These are phyloP conservation scores for Hippocampus kuda DNA, from an alignment of 2,797 vertebrate species.

Conservation along the genomic window DNA sequence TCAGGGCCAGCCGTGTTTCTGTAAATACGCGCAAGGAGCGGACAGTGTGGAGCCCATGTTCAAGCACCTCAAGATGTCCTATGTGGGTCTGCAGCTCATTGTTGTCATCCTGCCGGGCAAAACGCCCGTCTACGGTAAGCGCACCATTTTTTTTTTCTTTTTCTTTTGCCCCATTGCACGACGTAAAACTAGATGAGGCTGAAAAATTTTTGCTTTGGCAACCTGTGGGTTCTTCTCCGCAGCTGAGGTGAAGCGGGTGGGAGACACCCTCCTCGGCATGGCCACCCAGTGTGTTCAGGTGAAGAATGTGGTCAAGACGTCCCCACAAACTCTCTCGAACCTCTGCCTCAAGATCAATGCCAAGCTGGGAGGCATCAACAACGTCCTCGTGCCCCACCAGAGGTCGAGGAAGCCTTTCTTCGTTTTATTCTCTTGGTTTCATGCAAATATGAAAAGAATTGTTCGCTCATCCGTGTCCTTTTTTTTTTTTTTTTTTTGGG, in stretches of 20 bases:
- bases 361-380: slow-evolving; percentile 97
- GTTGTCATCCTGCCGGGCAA: slow-evolving; percentile 97
- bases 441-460: neutral
- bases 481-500: neutral
- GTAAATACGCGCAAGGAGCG: slow-evolving; percentile 96
- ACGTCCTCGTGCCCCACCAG: slow-evolving; percentile 96
- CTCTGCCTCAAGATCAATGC: slow-evolving; percentile 99
- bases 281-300: slow-evolving; percentile 98
- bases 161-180: neutral
- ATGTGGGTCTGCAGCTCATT: slow-evolving; percentile 95
- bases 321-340: slow-evolving; percentile 95
- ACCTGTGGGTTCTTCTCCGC: neutral
- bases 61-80: slow-evolving; percentile 97
- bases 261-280: slow-evolving; percentile 96
- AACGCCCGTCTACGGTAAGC: slow-evolving; percentile 91
- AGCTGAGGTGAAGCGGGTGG: slow-evolving; percentile 99
- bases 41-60: slow-evolving; percentile 99
- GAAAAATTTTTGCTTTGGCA: neutral
- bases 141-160: neutral
- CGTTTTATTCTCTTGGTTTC: neutral
- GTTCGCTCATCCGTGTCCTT: neutral
- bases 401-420: slow-evolving; percentile 61
- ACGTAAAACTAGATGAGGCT: neutral
- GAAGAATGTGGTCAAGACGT: slow-evolving; percentile 98
- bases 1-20: slow-evolving; percentile 97